Conservation (phyloP, 2,797 vertebrate genomes). For the Bufotes viridis region DNA sequence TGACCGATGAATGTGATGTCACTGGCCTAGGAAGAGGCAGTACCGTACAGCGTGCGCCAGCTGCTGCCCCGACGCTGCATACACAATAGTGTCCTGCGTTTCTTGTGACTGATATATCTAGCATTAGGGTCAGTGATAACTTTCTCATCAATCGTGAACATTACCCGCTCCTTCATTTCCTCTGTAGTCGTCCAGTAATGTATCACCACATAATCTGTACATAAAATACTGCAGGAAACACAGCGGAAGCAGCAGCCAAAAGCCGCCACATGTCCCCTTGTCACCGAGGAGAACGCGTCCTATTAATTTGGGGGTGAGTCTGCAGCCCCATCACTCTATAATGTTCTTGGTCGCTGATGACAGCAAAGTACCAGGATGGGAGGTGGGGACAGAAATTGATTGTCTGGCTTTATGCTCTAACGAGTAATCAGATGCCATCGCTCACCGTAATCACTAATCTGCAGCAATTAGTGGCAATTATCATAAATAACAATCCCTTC, state of each 20-base stretch:
- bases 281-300: not conserved
- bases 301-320: slow-evolving; percentile 39
- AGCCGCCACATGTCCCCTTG: not conserved
- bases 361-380: slow-evolving; percentile 38
- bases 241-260: not conserved
- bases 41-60: no score
- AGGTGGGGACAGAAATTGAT: slow-evolving; percentile 61
- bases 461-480: slow-evolving; percentile 85
- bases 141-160: not conserved
- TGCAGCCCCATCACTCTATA: not conserved
- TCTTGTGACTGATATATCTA: no score
- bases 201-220: not conserved
- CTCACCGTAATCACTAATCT: slow-evolving; percentile 88
- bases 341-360: slow-evolving; percentile 21
- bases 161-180: not conserved
- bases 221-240: not conserved
- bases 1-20: no score
- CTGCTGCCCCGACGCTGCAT: no score
- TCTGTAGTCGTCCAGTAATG: not conserved
- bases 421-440: slow-evolving; percentile 85
- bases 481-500: slow-evolving; percentile 85
- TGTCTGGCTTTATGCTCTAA: slow-evolving; percentile 69
- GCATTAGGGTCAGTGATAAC: no score
- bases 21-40: no score
- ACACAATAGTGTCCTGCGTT: no score